Base-by-base conservation (phyloP, 2,797 vertebrate species). In the Melanotaenia pygmaea region DNA sequence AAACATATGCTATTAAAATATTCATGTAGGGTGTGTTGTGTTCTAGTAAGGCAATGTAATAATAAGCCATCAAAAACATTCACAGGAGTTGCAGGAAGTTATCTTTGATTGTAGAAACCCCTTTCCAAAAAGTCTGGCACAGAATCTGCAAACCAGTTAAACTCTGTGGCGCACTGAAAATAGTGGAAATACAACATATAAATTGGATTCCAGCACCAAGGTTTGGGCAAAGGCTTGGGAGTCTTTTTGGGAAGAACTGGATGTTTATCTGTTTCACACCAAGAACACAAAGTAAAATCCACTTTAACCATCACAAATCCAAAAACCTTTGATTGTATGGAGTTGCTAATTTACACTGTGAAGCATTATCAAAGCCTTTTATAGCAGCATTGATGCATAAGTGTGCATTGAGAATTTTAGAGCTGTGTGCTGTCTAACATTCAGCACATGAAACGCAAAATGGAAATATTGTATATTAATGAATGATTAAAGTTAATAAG, bases 1-100 rank as follows among this genome's bases (percentile, higher is more conserved):
- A 73, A 67, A 18, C 53, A 18, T 24, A 62, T 65, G 34, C 37
- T 56, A 61, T 6, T 34, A 58, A 72, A 61, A 64, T 32, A 74
- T 74, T 66, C 28, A 7, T 0, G 1, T 13, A 1, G 38, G 16
- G 54, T 73, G 22, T 74, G 13, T 61, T 80, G 30, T 47, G 10
- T 63, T 35, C 24, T 26, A 64, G 18, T 53, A 43, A 24, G 30
- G n/a, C 24, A 51, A 35, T 26, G 12, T 64, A 67, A 58, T 32
- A 61, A 5, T 13, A 32, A 64, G 4, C 45, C 77, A 71, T 18
- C 5, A 47, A 26, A 11, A 40, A 51, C 20, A 43, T 70, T 59
- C 67, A 5, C 32, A 73, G 45, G 35, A 50, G 3, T 47, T 28
- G 26, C 20, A 14, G 22, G 26, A 53, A 26, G 51, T 53, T 51